Percentiles rank a stretch among this genome's conserved stretches.
These are phyloP conservation scores for Syrphus vitripennis DNA, from an alignment of 2,888 invertebrate species.

Conservation along the genomic window DNA sequence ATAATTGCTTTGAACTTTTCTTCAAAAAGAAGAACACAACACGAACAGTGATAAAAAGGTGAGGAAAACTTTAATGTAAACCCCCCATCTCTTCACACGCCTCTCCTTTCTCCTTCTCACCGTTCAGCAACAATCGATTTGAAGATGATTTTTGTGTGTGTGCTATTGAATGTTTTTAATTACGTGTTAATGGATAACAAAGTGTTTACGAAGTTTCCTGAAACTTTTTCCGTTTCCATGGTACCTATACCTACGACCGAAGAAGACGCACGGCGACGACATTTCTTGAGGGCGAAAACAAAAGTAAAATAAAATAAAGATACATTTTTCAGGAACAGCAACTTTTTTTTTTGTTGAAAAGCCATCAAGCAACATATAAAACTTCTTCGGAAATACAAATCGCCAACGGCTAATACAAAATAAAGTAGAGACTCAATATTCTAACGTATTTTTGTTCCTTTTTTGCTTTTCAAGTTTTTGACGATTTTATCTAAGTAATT, in stretches of 20 bases:
- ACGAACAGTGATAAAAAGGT: slow-evolving; percentile 9
- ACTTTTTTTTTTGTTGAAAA: slow-evolving; percentile 25
- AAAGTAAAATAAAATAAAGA: neutral
- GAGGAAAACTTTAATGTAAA: slow-evolving; percentile 4
- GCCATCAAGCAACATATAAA: slow-evolving; percentile 6
- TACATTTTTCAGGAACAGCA: slow-evolving; percentile 1
- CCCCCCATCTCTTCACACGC: neutral
- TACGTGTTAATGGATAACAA: slow-evolving; percentile 50
- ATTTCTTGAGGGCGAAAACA: slow-evolving; percentile 10
- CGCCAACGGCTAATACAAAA: slow-evolving; percentile 28
- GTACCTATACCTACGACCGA: neutral
- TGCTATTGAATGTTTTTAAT: slow-evolving; percentile 64
- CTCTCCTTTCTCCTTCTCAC: neutral
- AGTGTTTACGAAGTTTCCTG: slow-evolving; percentile 30
- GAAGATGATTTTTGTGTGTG: slow-evolving; percentile 46
- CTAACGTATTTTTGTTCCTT: neutral
- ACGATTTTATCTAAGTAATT: slow-evolving; percentile 66
- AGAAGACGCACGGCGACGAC: neutral
- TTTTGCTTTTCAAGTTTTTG: neutral
- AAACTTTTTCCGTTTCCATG: slow-evolving; percentile 26
- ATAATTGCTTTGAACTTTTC: slow-evolving; percentile 45
- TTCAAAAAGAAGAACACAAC: neutral
- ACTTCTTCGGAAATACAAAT: slow-evolving; percentile 45
- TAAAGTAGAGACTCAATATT: neutral
- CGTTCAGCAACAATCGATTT: neutral